Percentiles rank a stretch among this genome's conserved stretches.
These are phyloP conservation scores for Chaetophractus vellerosus DNA, from an alignment of 2,797 vertebrate species.

Conservation along the genomic window DNA sequence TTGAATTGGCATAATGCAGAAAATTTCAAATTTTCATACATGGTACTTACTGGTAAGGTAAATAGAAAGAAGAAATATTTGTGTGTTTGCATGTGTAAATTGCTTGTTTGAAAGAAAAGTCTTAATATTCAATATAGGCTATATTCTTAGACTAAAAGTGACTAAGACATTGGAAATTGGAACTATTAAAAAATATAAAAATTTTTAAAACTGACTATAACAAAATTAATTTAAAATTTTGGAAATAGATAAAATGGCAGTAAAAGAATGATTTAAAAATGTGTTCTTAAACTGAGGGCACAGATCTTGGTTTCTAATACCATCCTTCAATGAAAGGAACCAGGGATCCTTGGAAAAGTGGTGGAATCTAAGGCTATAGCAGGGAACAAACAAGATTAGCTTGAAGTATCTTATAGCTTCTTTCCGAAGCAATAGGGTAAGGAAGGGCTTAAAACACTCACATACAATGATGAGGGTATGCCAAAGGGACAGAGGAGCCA, in stretches of 20 bases:
- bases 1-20: neutral
- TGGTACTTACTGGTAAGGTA: conserved; percentile 41
- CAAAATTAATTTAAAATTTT: conserved; percentile 12
- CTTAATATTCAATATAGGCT: conserved; percentile 21
- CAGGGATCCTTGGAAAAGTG: neutral
- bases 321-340: conserved; percentile 3
- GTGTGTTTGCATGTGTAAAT: neutral
- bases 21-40: conserved; percentile 27
- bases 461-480: neutral
- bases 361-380: neutral
- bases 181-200: neutral
- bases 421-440: neutral
- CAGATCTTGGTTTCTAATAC: conserved; percentile 15
- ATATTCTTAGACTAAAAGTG: neutral
- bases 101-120: conserved; percentile 42
- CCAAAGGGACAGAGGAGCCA: neutral
- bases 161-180: conserved; percentile 40
- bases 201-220: neutral
- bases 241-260: neutral
- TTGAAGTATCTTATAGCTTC: neutral
- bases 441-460: neutral
- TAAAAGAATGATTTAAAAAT: conserved; percentile 48
- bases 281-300: neutral
- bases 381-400: neutral
- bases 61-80: neutral